These are phyloP conservation scores for Therioaphis trifolii DNA, from an alignment of 2,888 invertebrate species.

Conservation along the genomic window DNA sequence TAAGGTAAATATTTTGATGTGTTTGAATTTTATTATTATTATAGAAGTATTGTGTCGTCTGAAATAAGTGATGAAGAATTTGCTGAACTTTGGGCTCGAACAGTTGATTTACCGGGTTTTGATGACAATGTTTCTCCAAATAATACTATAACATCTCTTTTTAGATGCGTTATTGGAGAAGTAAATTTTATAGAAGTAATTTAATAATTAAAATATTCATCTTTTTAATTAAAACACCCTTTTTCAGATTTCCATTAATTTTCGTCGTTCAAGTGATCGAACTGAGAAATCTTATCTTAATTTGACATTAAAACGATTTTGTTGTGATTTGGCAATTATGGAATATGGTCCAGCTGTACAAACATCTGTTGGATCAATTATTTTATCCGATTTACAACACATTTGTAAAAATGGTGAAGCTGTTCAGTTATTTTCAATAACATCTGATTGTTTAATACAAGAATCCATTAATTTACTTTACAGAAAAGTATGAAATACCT, in stretches of 20 bases:
- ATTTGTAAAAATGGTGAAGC: constrained; percentile 81
- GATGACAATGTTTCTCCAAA: constrained; percentile 85
- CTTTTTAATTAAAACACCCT: neutral
- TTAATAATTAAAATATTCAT: neutral
- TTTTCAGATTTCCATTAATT: constrained; percentile 75
- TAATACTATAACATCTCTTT: constrained; percentile 78
- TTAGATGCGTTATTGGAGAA: constrained; percentile 80
- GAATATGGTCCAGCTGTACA: constrained; percentile 83
- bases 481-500: constrained; percentile 75
- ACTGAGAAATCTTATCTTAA: constrained; percentile 80
- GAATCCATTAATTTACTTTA: constrained; percentile 81
- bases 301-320: constrained; percentile 77
- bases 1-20: no score
- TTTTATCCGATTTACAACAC: constrained; percentile 82
- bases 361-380: constrained; percentile 75
- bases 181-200: constrained; percentile 68
- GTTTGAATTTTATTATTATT: constrained; percentile 54
- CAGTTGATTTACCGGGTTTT: constrained; percentile 82
- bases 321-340: constrained; percentile 81
- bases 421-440: constrained; percentile 79
- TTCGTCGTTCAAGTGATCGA: constrained; percentile 76
- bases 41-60: constrained; percentile 72
- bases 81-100: constrained; percentile 79
- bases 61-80: constrained; percentile 78
- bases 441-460: constrained; percentile 67